A percentile compares a stretch with the other conserved stretches of the same genome.
phyloP scores from a whole-genome alignment of 2,113 vertebrate genomes.

The Siniperca chuatsi region DNA sequence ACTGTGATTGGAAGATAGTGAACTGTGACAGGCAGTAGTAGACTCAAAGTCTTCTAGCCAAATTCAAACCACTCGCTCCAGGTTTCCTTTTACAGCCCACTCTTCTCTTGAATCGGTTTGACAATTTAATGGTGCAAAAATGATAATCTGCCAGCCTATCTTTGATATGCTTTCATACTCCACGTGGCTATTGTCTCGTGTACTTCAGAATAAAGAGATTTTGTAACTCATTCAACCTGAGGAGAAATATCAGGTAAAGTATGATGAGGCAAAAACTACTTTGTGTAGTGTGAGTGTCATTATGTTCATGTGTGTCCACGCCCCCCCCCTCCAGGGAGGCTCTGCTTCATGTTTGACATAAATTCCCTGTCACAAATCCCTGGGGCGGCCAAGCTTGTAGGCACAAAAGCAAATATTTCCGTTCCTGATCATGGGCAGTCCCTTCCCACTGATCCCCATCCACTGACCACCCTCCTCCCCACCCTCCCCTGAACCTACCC shows the following conservation, averaged over 20 bases:
- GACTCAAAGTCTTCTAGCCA: conserved; percentile 66
- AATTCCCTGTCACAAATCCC: conserved; percentile 85
- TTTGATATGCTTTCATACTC: conserved; percentile 60
- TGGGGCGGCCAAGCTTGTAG: conserved; percentile 79
- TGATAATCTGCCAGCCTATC: conserved; percentile 59
- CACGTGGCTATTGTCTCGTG: conserved; percentile 36
- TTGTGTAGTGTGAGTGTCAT: conserved; percentile 28
- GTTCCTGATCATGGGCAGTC: conserved; percentile 83
- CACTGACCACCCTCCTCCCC: conserved; percentile 66
- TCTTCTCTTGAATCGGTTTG: conserved; percentile 62
- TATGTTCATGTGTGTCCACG: conserved; percentile 38
- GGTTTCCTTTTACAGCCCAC: conserved; percentile 58
- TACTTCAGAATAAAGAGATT: conserved; percentile 30
- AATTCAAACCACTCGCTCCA: conserved; percentile 66
- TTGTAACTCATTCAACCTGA: conserved; percentile 20
- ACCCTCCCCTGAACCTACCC: conserved; percentile 65
- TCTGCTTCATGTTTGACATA: conserved; percentile 78
- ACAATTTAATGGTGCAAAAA: conserved; percentile 75
- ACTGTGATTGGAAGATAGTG: conserved; percentile 79
- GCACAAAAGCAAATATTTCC: conserved; percentile 89
- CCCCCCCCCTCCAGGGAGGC: conserved; percentile 28
- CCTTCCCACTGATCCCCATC: conserved; percentile 78
- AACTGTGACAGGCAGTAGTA: conserved; percentile 74
- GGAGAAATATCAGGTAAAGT: conserved; percentile 34
- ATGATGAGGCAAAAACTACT: conserved; percentile 27